Percentiles rank a stretch among this genome's conserved stretches.
Evolutionary conservation across 2,797 vertebrate genomes (phyloP).

Genomic region (Botia almorhae): DNA sequence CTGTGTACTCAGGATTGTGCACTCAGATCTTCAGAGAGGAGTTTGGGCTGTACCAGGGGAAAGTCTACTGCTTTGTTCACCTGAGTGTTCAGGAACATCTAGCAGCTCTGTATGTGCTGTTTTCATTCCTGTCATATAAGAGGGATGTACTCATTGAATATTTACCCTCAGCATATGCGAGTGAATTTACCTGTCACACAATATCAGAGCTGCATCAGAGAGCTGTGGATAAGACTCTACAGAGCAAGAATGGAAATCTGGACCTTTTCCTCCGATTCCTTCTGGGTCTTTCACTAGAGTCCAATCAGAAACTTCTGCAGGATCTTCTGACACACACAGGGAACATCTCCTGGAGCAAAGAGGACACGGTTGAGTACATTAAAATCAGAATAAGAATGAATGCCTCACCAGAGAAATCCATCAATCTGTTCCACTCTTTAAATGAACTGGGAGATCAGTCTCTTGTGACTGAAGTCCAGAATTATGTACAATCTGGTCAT

Average conservation of each 20-base stretch:
- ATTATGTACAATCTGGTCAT: background rate
- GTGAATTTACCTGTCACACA: background rate
- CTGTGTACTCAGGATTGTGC: too few relatives aligned
- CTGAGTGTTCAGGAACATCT: too few relatives aligned
- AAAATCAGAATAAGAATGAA: background rate
- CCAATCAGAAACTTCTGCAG: too few relatives aligned
- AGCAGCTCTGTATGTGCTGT: background rate
- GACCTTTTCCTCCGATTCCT: too few relatives aligned
- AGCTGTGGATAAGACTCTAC: background rate
- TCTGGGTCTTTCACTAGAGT: too few relatives aligned
- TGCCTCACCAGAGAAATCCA: background rate
- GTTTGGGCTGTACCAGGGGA: too few relatives aligned
- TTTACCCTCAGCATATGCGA: background rate
- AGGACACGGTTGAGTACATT: background rate
- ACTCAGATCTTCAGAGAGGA: too few relatives aligned
- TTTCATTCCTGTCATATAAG: background rate
- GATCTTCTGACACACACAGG: too few relatives aligned
- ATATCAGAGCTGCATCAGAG: background rate
- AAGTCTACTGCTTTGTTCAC: too few relatives aligned
- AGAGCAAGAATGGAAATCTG: too few relatives aligned
- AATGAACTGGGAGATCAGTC: background rate
- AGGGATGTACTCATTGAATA: background rate
- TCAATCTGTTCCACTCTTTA: conserved; percentile 1
- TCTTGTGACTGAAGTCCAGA: background rate
- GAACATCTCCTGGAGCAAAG: background rate